A percentile compares a stretch with the other conserved stretches of the same genome.
phyloP scores from a whole-genome alignment of 92 coral and sea anemone species.

The Actinostola sp. region DNA sequence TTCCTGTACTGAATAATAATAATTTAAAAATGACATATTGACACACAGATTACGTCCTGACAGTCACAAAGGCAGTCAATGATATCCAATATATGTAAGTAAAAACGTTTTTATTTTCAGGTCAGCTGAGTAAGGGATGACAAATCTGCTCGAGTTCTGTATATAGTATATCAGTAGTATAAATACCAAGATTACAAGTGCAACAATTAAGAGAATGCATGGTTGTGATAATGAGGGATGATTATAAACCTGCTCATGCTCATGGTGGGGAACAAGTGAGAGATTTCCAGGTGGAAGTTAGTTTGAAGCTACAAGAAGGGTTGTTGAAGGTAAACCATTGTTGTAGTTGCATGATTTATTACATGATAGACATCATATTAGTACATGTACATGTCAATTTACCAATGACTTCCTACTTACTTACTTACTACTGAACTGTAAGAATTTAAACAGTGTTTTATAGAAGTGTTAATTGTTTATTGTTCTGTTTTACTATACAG shows the following conservation, averaged over 20 bases:
- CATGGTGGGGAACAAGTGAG: constrained; percentile 5
- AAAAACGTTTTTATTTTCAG: background rate
- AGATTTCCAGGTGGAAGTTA: constrained; percentile 35
- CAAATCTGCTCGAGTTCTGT: background rate
- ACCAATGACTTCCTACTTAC: too few relatives aligned
- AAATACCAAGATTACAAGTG: background rate
- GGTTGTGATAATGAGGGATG: constrained; percentile 50
- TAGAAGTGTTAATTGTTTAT: background rate
- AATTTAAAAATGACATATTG: too few relatives aligned
- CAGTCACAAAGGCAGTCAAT: too few relatives aligned
- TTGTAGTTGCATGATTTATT: too few relatives aligned
- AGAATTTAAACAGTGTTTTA: background rate
- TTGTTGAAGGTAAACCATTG: constrained; percentile 28
- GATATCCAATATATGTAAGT: too few relatives aligned
- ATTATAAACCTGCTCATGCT: constrained; percentile 14
- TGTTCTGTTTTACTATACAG: constrained; percentile 40
- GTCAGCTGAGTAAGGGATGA: background rate
- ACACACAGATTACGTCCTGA: too few relatives aligned
- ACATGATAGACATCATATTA: background rate
- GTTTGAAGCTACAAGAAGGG: constrained; percentile 24
- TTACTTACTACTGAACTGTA: too few relatives aligned
- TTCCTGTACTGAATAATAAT: too few relatives aligned
- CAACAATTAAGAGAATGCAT: constrained; percentile 2
- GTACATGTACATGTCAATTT: too few relatives aligned
- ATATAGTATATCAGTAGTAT: background rate